Evolutionary conservation across 92 coral and sea anemone species (phyloP).

Genomic region (Siderastrea siderea): DNA sequence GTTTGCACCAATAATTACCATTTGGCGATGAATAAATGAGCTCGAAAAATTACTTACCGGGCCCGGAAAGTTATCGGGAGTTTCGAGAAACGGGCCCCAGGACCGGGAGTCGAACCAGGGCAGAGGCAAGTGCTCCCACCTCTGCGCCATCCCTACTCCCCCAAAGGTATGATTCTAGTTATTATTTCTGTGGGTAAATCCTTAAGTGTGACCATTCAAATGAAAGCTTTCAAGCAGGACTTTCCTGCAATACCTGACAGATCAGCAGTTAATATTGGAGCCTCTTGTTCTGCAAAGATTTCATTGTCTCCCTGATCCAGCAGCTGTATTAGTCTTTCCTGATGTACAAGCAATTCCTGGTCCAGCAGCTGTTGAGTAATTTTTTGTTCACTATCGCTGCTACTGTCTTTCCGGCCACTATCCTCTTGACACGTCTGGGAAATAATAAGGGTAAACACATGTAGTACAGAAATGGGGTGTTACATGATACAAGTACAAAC

Average conservation of each 20-base stretch:
- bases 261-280: constrained; percentile 55
- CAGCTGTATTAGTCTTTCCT: constrained; percentile 88
- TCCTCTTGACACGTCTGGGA: constrained; percentile 69
- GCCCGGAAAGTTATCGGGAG: too few species aligned
- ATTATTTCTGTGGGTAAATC: too few species aligned
- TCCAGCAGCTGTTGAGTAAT: constrained; percentile 87
- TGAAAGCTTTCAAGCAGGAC: neutral
- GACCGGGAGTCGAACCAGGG: too few species aligned
- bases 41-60: too few species aligned
- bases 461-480: too few species aligned
- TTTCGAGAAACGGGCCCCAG: too few species aligned
- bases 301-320: constrained; percentile 94
- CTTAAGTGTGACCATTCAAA: neutral
- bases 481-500: too few species aligned
- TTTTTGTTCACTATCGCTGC: constrained; percentile 82
- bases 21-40: too few species aligned
- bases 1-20: too few species aligned
- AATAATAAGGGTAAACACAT: neutral
- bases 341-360: constrained; percentile 93
- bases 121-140: too few species aligned
- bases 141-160: too few species aligned
- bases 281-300: constrained; percentile 75
- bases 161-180: too few species aligned
- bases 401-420: constrained; percentile 73
- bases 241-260: constrained; percentile 18